A percentile compares a stretch with the other conserved stretches of the same genome.
phyloP scores from a whole-genome alignment of 2,113 vertebrate species.

The Merops nubicus region DNA sequence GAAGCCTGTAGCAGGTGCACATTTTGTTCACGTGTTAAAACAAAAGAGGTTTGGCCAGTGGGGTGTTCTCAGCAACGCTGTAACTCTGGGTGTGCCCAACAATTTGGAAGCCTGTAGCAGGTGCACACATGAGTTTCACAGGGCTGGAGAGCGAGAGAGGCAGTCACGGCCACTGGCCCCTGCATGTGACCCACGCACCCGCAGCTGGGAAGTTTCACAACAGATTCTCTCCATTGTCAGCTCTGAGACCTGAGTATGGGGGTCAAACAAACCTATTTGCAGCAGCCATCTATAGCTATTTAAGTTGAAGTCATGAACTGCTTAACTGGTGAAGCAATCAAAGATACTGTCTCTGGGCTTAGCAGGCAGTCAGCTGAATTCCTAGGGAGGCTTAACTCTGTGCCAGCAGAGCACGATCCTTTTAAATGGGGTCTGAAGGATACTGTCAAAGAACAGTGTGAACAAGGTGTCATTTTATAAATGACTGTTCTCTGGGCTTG shows the following conservation, averaged over 20 bases:
- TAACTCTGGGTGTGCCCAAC: not conserved
- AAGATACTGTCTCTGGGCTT: not conserved
- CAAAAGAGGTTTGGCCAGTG: not conserved
- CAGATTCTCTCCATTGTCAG: not conserved
- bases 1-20: not conserved
- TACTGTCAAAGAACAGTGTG: not conserved
- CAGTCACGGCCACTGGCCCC: not conserved
- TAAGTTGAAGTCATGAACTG: slow-evolving; percentile 25
- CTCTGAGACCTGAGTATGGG: not conserved
- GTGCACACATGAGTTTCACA: not conserved
- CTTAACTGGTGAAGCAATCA: slow-evolving; percentile 32
- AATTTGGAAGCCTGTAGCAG: not conserved
- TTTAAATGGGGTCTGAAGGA: not conserved
- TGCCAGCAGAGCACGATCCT: not conserved
- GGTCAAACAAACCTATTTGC: not conserved
- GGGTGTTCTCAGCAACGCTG: not conserved
- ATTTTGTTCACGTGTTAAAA: not conserved
- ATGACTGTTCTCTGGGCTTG: not conserved
- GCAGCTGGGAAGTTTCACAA: not conserved
- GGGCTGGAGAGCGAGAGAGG: not conserved
- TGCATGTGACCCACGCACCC: rapidly evolving
- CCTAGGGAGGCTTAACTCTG: not conserved
- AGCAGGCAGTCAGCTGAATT: not conserved
- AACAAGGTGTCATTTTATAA: not conserved
- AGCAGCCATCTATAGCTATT: not conserved